Base-by-base conservation (phyloP, 2,113 vertebrate genomes). In the Poeciliopsis retropinna region DNA sequence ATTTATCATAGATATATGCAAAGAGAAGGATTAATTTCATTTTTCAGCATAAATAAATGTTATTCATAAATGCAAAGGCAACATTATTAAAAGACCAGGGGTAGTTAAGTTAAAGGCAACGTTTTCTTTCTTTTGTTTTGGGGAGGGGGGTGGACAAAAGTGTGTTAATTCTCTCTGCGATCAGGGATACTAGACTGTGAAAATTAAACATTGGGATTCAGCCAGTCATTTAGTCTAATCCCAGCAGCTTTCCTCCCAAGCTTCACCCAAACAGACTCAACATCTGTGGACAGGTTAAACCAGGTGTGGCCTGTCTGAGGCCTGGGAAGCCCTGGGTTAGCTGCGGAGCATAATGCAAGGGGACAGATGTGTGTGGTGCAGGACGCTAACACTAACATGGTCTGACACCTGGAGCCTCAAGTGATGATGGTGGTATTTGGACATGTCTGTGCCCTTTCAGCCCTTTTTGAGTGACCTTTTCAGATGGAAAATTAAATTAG, bases 231-330 rank as follows among this genome's bases (percentile, higher is more conserved):
- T 28, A 83, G 66, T 69, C 61, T 68, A 81, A 77, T 79, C 61
- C 60, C n/a, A 71, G 31, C 44, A 74, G 44, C 44, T 57, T 65
- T 28, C 25, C 72, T 32, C 29, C 54, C 63, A n/a, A 51, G 14
- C 51, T 66, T 74, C 72, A 74, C 47, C 63, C 72, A 74, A 74
- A 74, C 72, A 74, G 47, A 74, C 27, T 29, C 30, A 65, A 66
- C 63, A 60, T 90, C 81, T 90, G 75, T 91, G 87, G 83, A 85
- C 81, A 89, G 87, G 88, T 90, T 90, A 86, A 81, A 81, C 79
- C 81, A 90, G 87, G 86, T 92, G 86, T 85, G 78, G 82, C 60
- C 70, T 78, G 69, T 78, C 73, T 76, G 30, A 65, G 70, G 70
- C 75, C 71, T 39, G 19, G 30, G 54, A 66, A 88, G 83, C 85